These are phyloP conservation scores for Hystrix cristata DNA, from an alignment of 2,113 vertebrate species.

Conservation along the genomic window DNA sequence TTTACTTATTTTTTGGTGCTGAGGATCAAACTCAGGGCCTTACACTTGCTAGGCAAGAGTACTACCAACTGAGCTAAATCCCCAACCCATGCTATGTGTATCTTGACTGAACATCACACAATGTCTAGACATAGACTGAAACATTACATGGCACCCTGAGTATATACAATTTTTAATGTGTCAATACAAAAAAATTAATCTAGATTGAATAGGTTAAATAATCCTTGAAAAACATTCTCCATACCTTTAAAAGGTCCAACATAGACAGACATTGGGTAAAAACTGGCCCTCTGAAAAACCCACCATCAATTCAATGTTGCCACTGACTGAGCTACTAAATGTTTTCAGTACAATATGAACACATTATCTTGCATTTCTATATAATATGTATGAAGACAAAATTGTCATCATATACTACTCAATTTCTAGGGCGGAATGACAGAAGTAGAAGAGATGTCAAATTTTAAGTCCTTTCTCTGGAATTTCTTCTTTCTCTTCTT, in stretches of 20 bases:
- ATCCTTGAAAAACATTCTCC: constrained; percentile 21
- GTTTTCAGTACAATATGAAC: not conserved
- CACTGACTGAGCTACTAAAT: not conserved
- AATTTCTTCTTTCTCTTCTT: not conserved
- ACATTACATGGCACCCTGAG: not conserved
- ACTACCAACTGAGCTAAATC: no score
- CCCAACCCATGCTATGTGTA: no score
- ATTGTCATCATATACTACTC: not conserved
- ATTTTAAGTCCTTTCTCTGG: not conserved
- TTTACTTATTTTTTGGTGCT: no score
- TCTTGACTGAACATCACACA: not conserved
- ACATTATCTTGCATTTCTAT: not conserved
- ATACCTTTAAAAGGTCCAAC: not conserved
- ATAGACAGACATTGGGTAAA: not conserved
- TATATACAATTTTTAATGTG: not conserved
- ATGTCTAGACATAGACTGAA: not conserved
- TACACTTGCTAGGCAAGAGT: no score
- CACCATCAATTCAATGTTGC: not conserved
- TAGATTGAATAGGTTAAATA: constrained; percentile 40
- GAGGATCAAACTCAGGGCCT: no score
- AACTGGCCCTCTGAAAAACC: not conserved
- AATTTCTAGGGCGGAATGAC: not conserved
- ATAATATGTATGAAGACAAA: not conserved
- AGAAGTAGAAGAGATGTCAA: constrained; percentile 6
- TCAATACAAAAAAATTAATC: not conserved